Evolutionary conservation across 1,140 invertebrate species (phyloP).

Genomic region (Drosophila hydei): DNA sequence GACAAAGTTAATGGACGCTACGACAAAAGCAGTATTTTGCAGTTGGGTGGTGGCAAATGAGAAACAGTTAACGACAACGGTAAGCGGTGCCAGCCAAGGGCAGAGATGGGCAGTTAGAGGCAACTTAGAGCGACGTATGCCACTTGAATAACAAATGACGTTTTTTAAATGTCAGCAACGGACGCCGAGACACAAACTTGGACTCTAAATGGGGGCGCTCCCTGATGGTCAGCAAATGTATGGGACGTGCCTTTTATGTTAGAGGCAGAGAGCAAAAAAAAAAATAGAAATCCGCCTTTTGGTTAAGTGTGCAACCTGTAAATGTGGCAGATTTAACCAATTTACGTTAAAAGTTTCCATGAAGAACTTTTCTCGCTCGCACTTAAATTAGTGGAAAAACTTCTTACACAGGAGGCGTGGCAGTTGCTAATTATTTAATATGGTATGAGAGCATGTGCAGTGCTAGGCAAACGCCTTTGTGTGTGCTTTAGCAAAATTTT

Average conservation of each 20-base stretch:
- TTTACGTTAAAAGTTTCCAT: constrained; percentile 37
- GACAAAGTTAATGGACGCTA: neutral
- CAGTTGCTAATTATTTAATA: constrained; percentile 51
- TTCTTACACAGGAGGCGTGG: neutral
- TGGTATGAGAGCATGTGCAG: constrained; percentile 5
- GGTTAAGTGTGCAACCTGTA: constrained; percentile 69
- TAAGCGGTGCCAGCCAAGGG: constrained; percentile 43
- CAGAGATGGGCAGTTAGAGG: constrained; percentile 66
- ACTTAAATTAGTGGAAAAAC: neutral
- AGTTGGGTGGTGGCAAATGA: constrained; percentile 23
- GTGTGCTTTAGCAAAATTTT: neutral
- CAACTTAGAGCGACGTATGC: constrained; percentile 79
- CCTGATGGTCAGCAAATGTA: constrained; percentile 73
- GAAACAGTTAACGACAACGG: constrained; percentile 62
- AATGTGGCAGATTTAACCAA: constrained; percentile 69
- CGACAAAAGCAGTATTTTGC: neutral
- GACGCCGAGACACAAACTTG: constrained; percentile 31
- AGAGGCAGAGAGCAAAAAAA: constrained; percentile 7
- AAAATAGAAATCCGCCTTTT: constrained; percentile 30
- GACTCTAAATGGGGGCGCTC: constrained; percentile 24
- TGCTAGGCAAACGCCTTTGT: constrained; percentile 13
- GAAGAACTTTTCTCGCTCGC: neutral
- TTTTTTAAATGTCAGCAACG: constrained; percentile 75
- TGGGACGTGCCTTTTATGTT: constrained; percentile 57
- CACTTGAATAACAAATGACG: constrained; percentile 80